phyloP scores from a whole-genome alignment of 2,888 invertebrate species.

The Rhimphoctona megacephalus region DNA sequence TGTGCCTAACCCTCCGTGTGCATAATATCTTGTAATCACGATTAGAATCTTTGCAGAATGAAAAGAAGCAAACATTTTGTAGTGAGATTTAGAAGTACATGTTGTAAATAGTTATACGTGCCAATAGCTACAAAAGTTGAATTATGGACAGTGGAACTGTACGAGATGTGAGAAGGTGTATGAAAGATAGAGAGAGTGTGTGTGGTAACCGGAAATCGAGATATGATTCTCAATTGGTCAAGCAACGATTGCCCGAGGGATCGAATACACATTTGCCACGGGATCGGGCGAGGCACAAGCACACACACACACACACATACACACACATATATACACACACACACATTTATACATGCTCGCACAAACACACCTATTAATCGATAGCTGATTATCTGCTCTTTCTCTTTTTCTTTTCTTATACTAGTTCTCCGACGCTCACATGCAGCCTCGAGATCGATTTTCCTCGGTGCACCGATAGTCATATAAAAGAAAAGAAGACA shows the following conservation, averaged over 20 bases:
- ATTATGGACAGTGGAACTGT: slow-evolving; percentile 21
- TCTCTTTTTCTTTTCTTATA: slow-evolving; percentile 1
- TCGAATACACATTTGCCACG: slow-evolving; percentile 39
- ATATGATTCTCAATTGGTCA: slow-evolving; percentile 60
- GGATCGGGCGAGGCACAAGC: slow-evolving; percentile 42
- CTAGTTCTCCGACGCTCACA: slow-evolving; percentile 37
- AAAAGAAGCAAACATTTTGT: background rate
- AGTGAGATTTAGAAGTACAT: background rate
- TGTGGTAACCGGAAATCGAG: slow-evolving; percentile 58
- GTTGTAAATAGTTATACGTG: slow-evolving; percentile 6
- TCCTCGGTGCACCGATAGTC: slow-evolving; percentile 63
- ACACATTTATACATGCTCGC: background rate
- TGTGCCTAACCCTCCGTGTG: background rate
- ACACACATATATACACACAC: background rate
- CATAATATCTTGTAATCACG: background rate
- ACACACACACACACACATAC: background rate
- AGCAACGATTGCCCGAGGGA: slow-evolving; percentile 61
- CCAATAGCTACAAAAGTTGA: background rate
- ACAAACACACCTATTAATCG: slow-evolving; percentile 59
- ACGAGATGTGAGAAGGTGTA: slow-evolving; percentile 4
- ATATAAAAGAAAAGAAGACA: slow-evolving; percentile 20
- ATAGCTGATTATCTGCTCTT: slow-evolving; percentile 64
- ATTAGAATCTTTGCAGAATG: background rate
- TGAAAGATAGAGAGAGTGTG: background rate
- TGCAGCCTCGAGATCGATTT: slow-evolving; percentile 62